Conservation (phyloP, 1,140 invertebrate genomes). For the Drosophila micromelanica region DNA sequence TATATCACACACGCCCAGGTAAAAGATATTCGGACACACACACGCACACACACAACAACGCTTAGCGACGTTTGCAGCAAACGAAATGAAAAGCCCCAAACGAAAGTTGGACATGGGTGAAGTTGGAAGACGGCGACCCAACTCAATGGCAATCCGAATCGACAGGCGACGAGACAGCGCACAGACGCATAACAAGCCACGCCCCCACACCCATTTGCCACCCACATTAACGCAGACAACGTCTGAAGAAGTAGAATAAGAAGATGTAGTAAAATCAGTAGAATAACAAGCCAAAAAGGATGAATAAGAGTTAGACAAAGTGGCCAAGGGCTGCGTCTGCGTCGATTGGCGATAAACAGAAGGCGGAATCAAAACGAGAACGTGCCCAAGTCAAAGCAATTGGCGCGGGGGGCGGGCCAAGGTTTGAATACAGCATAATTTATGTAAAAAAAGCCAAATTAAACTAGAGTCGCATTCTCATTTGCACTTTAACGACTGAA, state of each 20-base stretch:
- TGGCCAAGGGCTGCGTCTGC: conserved; percentile 29
- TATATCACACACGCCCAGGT: conserved; percentile 56
- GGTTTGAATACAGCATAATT: neutral
- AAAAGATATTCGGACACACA: conserved; percentile 28
- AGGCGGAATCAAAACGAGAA: conserved; percentile 7
- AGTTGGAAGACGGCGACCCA: conserved; percentile 36
- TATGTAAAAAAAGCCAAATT: neutral
- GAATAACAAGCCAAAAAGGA: neutral
- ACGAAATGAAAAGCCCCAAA: conserved; percentile 60
- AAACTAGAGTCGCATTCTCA: neutral
- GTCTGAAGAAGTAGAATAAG: neutral
- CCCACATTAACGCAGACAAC: conserved; percentile 17
- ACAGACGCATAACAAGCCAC: conserved; percentile 48
- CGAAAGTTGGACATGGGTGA: conserved; percentile 44
- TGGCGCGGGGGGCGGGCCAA: neutral
- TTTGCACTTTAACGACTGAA: conserved; percentile 20
- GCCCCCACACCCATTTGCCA: neutral
- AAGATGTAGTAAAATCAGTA: no score
- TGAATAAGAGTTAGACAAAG: conserved; percentile 21
- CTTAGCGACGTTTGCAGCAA: conserved; percentile 61
- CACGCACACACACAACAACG: conserved; percentile 18
- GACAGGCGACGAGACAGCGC: conserved; percentile 67
- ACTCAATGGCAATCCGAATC: conserved; percentile 58
- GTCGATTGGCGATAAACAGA: conserved; percentile 19
- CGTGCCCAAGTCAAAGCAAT: conserved; percentile 17